Percentiles rank a stretch among this genome's conserved stretches.
Evolutionary conservation across 2,113 vertebrate species (phyloP).

Genomic region (Sisor rabdophorus): DNA sequence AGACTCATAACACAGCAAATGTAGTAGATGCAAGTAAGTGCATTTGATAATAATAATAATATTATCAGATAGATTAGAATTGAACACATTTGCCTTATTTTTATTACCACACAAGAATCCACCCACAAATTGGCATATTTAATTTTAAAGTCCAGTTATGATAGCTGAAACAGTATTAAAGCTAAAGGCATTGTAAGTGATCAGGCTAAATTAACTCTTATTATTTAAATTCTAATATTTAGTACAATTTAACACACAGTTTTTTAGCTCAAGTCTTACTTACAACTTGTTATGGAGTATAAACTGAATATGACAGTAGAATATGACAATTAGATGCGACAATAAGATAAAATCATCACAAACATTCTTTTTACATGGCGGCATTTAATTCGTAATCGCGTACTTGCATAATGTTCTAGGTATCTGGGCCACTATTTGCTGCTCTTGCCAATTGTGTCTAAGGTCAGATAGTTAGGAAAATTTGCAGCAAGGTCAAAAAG

Average conservation of each 20-base stretch:
- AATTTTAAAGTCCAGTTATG: slow-evolving; percentile 23
- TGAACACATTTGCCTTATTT: neutral
- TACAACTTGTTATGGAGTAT: neutral
- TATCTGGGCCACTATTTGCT: neutral
- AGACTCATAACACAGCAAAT: neutral
- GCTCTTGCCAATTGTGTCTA: slow-evolving; percentile 19
- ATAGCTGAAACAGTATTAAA: neutral
- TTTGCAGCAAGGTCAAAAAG: slow-evolving; percentile 4
- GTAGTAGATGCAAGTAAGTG: slow-evolving; percentile 5
- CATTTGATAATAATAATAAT: neutral
- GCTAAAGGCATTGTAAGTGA: neutral
- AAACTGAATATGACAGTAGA: neutral
- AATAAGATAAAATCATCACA: neutral
- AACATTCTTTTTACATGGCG: neutral
- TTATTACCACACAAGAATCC: neutral
- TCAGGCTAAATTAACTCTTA: neutral
- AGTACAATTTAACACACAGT: neutral
- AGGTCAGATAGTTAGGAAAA: slow-evolving; percentile 15
- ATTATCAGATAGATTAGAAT: neutral
- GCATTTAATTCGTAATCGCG: neutral
- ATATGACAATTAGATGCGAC: neutral
- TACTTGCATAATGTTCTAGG: neutral
- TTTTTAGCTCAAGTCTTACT: neutral
- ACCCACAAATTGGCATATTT: slow-evolving; percentile 15
- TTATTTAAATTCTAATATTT: no score